These are phyloP conservation scores for Kobus ellipsiprymnus DNA, from an alignment of 2,113 vertebrate species.

Conservation along the genomic window DNA sequence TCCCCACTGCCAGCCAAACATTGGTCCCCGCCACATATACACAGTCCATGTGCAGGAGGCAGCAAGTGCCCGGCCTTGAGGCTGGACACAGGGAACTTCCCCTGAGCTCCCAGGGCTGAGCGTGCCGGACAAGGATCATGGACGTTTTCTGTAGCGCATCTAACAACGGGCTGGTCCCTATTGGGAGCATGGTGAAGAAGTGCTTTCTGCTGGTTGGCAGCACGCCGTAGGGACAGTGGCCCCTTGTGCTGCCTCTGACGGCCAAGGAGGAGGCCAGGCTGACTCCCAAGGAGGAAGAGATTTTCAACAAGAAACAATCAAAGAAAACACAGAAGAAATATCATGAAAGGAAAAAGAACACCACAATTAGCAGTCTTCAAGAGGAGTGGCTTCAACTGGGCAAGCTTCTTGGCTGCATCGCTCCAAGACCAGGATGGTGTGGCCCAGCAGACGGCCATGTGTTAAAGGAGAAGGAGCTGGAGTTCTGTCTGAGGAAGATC, in stretches of 20 bases:
- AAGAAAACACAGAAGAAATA: neutral
- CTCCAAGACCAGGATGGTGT: neutral
- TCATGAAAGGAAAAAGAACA: neutral
- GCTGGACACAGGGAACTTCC: neutral
- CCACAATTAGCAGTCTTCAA: neutral
- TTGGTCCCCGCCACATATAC: accelerated
- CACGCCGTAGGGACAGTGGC: accelerated
- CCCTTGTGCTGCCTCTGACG: neutral
- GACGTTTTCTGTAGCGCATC: neutral
- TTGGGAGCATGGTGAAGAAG: neutral
- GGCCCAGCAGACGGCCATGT: neutral
- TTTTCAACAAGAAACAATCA: neutral
- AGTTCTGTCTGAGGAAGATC: neutral
- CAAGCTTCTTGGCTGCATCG: neutral
- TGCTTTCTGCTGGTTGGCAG: neutral
- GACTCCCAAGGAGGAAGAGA: neutral
- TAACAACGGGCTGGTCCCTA: accelerated
- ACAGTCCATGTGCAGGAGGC: neutral
- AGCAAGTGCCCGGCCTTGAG: neutral
- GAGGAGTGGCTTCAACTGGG: neutral
- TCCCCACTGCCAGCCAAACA: neutral
- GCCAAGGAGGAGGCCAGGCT: neutral
- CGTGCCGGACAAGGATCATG: accelerated
- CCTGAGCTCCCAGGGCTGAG: neutral
- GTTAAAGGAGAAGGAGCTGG: neutral